These are phyloP conservation scores for Tiliqua scincoides DNA, from an alignment of 2,113 vertebrate species.

Conservation along the genomic window DNA sequence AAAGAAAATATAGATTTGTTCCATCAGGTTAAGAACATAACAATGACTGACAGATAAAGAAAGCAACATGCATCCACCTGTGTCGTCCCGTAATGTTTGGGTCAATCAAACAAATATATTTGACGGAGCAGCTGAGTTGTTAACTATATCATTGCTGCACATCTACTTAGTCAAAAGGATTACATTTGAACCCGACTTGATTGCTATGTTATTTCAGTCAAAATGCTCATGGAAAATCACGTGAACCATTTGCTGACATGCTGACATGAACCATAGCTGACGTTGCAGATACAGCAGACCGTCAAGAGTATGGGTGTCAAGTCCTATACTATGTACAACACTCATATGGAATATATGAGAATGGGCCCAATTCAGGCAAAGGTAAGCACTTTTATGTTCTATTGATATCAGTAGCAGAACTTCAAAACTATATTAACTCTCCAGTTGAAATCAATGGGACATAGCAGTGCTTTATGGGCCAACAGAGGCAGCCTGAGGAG, in stretches of 20 bases:
- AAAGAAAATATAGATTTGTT: constrained; percentile 53
- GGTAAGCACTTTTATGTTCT: not conserved
- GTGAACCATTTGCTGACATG: constrained; percentile 31
- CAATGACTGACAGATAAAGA: constrained; percentile 24
- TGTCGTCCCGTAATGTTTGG: not conserved
- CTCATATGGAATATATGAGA: not conserved
- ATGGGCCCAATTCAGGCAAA: not conserved
- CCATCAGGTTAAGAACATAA: constrained; percentile 33
- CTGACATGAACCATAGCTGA: constrained; percentile 20
- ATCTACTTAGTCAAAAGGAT: not conserved
- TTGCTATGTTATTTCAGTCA: constrained; percentile 7
- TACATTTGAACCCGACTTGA: not conserved
- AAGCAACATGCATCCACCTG: not conserved
- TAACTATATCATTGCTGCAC: constrained; percentile 5
- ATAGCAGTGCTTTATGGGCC: not conserved
- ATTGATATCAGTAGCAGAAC: not conserved
- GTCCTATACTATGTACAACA: not conserved
- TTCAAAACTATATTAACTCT: not conserved
- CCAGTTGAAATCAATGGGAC: not conserved
- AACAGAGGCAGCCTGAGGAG: too few relatives aligned
- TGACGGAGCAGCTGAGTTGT: not conserved
- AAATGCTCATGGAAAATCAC: not conserved
- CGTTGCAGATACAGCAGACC: constrained; percentile 35
- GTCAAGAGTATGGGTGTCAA: constrained; percentile 31
- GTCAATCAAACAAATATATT: not conserved